Base-by-base conservation (phyloP, 2,113 vertebrate genomes). In the Platysteira castanea region DNA sequence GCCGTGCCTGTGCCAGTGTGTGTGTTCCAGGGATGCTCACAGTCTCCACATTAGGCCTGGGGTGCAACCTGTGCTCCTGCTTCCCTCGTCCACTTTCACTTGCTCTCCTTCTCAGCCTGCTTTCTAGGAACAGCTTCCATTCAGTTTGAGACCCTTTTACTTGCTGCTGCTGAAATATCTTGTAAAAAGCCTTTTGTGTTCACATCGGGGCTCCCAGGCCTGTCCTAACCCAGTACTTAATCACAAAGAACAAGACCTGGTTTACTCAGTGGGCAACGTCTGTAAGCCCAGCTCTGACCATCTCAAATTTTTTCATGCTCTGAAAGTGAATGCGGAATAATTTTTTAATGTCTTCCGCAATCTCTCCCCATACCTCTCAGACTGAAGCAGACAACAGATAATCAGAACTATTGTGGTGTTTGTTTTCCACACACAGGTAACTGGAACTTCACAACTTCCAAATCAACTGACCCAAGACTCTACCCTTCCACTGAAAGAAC, bases 41-140 rank as follows among this genome's bases (percentile, higher is more conserved):
- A 21, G 64, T 33, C 23, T 44, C 22, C 7, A 13, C 41, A 15
- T 3, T 6, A 50, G 56, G 46, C 35, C 21, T 11, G 47, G 46
- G 30, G 13, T 67, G 42, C 46, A 50, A 15, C 50, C 54, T 22
- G 49, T 57, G 6, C 54, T 65, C n/a, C 52, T 53, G 61, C 54
- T 28, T 64, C 28, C 28, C 30, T 41, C 3, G 7, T 9, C 24
- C 6, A 4, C 54, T 89, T 68, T 27, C 31, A n/a, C 20, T 74
- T 0, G 0, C 37, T 52, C 4, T 47, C 27, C 5, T 33, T 60
- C 42, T 46, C 17, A n/a, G 22, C 53, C 33, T 69, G 30, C 82
- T 84, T 10, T 73, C 85, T 47, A 59, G 93, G 79, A 91, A 80
- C 50, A 71, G 60, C 30, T 84, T 81, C 47, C 64, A 3, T 33